Evolutionary conservation across 2,113 vertebrate genomes (phyloP).

Genomic region (Tupaia tana): DNA sequence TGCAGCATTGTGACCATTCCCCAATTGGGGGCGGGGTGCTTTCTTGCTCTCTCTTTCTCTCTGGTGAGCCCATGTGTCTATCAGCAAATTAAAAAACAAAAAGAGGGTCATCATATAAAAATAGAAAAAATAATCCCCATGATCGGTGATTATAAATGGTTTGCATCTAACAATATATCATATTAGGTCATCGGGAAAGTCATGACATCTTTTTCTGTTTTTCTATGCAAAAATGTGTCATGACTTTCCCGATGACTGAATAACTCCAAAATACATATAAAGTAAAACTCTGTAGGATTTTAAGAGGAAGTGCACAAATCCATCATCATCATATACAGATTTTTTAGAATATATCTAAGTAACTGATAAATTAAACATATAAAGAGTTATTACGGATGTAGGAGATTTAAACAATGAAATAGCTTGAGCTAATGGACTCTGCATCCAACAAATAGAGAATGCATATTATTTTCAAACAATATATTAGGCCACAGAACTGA

Average conservation of each 20-base stretch:
- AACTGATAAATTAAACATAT: slow-evolving; percentile 11
- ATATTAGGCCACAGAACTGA: not conserved
- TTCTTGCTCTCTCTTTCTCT: too few relatives aligned
- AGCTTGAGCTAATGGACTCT: not conserved
- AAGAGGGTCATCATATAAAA: slow-evolving; percentile 14
- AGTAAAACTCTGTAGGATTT: not conserved
- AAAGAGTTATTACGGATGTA: not conserved
- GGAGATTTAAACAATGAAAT: not conserved
- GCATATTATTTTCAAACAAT: not conserved
- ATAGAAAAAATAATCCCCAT: not conserved
- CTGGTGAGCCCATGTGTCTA: too few relatives aligned
- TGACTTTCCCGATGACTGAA: too few relatives aligned
- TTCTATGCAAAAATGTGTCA: too few relatives aligned
- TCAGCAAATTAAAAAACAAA: not conserved
- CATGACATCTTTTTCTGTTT: too few relatives aligned
- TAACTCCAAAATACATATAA: not conserved
- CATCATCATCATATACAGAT: too few relatives aligned
- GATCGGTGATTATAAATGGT: not conserved
- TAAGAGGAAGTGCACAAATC: not conserved
- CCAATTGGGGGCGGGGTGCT: too few relatives aligned
- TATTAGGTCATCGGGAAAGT: not conserved
- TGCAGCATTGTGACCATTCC: too few relatives aligned
- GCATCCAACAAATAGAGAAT: not conserved
- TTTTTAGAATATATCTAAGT: not conserved
- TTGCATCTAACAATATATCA: not conserved